Conservation (phyloP, 2,113 vertebrate species). For the Sceloporus tristichus region DNA sequence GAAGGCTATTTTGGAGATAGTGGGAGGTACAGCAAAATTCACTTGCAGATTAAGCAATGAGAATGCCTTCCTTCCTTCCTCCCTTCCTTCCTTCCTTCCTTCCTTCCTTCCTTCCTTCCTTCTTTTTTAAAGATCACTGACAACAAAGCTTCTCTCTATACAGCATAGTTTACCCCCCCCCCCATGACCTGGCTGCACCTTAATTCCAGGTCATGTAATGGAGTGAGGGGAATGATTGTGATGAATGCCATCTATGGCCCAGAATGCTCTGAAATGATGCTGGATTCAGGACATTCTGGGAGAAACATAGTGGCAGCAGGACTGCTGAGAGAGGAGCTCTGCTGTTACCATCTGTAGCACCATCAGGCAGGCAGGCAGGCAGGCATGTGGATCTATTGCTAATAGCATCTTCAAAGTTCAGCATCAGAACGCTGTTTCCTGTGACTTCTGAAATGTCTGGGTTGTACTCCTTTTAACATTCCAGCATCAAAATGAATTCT, state of each 20-base stretch:
- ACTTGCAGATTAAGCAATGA: background rate
- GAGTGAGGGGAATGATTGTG: background rate
- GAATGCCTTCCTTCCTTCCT: background rate
- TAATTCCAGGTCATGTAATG: background rate
- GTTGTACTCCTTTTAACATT: slow-evolving; percentile 16
- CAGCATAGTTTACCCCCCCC: no score
- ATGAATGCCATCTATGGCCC: background rate
- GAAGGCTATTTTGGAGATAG: background rate
- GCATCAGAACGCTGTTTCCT: background rate
- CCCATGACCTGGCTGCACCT: background rate
- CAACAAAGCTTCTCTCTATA: no score
- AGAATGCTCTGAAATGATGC: background rate
- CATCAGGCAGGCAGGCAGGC: background rate
- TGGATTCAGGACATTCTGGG: background rate
- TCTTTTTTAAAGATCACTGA: no score
- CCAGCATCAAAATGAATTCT: slow-evolving; percentile 1
- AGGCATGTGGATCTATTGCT: background rate
- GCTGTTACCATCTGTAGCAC: no score
- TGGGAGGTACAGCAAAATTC: background rate
- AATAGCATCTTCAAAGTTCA: background rate
- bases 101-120: no score
- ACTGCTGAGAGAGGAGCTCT: background rate
- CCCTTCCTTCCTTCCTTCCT: no score
- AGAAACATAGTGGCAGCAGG: background rate
- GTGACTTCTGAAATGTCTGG: background rate